A percentile compares a stretch with the other conserved stretches of the same genome.
Evolutionary conservation across 2,888 invertebrate genomes (phyloP).

Genomic region (Hemithea aestivaria): DNA sequence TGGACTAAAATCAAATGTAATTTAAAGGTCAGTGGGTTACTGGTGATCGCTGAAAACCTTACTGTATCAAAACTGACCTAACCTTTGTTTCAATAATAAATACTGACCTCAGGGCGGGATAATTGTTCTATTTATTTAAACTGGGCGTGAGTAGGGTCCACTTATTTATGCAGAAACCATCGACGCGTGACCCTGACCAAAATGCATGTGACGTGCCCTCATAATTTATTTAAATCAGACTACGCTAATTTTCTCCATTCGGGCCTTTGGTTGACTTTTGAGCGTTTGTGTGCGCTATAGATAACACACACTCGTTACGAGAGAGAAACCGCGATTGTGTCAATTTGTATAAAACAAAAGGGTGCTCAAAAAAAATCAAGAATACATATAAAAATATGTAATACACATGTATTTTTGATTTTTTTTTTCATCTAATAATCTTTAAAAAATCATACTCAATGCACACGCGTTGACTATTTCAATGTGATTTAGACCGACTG

Average conservation of each 20-base stretch:
- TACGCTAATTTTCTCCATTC: slow-evolving; percentile 18
- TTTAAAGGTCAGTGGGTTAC: too few relatives aligned
- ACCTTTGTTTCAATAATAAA: slow-evolving; percentile 60
- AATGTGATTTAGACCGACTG: too few relatives aligned
- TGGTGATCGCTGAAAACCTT: not conserved
- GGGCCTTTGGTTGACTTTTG: slow-evolving; percentile 10
- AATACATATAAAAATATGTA: too few relatives aligned
- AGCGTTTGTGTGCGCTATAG: slow-evolving; percentile 5
- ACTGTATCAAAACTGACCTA: slow-evolving; percentile 33
- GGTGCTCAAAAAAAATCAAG: too few relatives aligned
- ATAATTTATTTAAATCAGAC: slow-evolving; percentile 25
- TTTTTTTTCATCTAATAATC: too few relatives aligned
- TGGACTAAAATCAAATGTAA: too few relatives aligned
- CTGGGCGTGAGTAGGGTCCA: slow-evolving; percentile 57
- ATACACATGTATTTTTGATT: too few relatives aligned
- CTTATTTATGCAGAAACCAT: slow-evolving; percentile 59
- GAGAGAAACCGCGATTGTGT: too few relatives aligned
- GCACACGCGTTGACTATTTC: too few relatives aligned
- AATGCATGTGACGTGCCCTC: slow-evolving; percentile 27
- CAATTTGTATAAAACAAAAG: too few relatives aligned
- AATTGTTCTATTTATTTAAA: slow-evolving; percentile 69
- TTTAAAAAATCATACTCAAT: too few relatives aligned
- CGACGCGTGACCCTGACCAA: slow-evolving; percentile 26
- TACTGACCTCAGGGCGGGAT: slow-evolving; percentile 55
- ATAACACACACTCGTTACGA: too few relatives aligned